Percentiles rank a stretch among this genome's conserved stretches.
Evolutionary conservation across 2,888 invertebrate genomes (phyloP).

Genomic region (Cabera pusaria): DNA sequence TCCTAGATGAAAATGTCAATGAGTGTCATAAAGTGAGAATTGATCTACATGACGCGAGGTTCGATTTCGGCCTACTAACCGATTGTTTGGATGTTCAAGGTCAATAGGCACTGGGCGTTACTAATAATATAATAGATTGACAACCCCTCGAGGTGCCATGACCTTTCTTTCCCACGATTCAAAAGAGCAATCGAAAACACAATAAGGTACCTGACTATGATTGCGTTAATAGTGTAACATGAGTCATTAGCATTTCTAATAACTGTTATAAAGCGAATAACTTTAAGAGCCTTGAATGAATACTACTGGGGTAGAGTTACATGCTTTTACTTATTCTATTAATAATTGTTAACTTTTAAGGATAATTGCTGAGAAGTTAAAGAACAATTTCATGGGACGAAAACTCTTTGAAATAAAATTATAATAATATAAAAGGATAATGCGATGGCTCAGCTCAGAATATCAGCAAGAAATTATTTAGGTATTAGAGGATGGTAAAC

Average conservation of each 20-base stretch:
- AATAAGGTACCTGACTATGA: constrained; percentile 27
- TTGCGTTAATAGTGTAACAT: constrained; percentile 16
- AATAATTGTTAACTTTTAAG: too few relatives aligned
- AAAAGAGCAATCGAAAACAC: constrained; percentile 34
- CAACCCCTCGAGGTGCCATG: constrained; percentile 38
- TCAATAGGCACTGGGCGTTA: constrained; percentile 38
- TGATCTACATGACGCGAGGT: constrained; percentile 69
- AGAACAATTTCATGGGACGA: too few relatives aligned
- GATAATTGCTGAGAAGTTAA: too few relatives aligned
- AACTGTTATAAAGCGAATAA: constrained; percentile 14
- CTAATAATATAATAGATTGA: constrained; percentile 38
- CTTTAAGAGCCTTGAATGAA: constrained; percentile 7
- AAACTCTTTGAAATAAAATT: too few relatives aligned
- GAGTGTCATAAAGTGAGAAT: constrained; percentile 28
- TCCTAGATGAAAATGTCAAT: constrained; percentile 68
- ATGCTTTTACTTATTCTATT: too few relatives aligned
- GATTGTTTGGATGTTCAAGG: constrained; percentile 66
- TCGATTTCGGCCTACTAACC: constrained; percentile 53
- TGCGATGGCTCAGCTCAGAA: too few relatives aligned
- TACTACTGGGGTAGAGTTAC: neutral
- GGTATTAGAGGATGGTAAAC: too few relatives aligned
- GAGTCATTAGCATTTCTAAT: constrained; percentile 21
- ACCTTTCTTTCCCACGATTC: constrained; percentile 41
- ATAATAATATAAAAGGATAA: too few relatives aligned
- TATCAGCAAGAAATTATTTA: too few relatives aligned